Evolutionary conservation across 2,888 invertebrate genomes (phyloP).

Genomic region (Chelonus formosanus): DNA sequence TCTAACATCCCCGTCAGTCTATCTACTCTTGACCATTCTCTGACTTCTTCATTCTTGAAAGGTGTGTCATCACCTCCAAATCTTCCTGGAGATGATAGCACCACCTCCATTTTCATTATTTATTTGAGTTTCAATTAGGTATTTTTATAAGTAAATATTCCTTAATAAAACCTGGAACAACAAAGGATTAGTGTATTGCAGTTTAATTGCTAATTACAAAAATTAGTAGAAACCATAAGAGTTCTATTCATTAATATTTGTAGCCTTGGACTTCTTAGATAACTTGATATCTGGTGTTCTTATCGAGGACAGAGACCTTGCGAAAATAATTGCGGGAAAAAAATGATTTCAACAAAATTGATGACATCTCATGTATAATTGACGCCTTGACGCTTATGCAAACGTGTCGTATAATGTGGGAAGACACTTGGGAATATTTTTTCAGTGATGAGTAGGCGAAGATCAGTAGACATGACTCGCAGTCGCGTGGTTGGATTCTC

Average conservation of each 20-base stretch:
- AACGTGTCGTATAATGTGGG: conserved; percentile 23
- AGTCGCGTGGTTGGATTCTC: conserved; percentile 4
- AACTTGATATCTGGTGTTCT: not conserved
- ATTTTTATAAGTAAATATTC: too few species aligned
- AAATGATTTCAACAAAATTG: conserved; percentile 1
- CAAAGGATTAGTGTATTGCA: too few species aligned
- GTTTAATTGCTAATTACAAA: too few species aligned
- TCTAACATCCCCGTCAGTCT: conserved; percentile 68
- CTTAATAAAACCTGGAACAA: too few species aligned
- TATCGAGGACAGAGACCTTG: not conserved
- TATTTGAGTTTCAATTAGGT: not conserved
- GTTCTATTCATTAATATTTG: not conserved
- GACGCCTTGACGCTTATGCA: conserved; percentile 19
- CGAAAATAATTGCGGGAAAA: conserved; percentile 5
- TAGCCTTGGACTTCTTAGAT: conserved; percentile 12
- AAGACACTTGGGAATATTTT: conserved; percentile 4
- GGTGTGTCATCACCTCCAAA: conserved; percentile 57
- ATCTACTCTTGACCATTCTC: conserved; percentile 69
- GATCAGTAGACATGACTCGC: not conserved
- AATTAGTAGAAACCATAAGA: too few species aligned
- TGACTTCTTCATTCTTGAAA: conserved; percentile 68
- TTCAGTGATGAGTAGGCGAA: conserved; percentile 1
- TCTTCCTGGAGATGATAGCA: conserved; percentile 49
- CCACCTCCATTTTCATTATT: conserved; percentile 51
- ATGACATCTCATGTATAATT: conserved; percentile 15